Percentiles rank a stretch among this genome's conserved stretches.
Evolutionary conservation across 2,888 invertebrate genomes (phyloP).

Genomic region (Mesorhabditis belari): DNA sequence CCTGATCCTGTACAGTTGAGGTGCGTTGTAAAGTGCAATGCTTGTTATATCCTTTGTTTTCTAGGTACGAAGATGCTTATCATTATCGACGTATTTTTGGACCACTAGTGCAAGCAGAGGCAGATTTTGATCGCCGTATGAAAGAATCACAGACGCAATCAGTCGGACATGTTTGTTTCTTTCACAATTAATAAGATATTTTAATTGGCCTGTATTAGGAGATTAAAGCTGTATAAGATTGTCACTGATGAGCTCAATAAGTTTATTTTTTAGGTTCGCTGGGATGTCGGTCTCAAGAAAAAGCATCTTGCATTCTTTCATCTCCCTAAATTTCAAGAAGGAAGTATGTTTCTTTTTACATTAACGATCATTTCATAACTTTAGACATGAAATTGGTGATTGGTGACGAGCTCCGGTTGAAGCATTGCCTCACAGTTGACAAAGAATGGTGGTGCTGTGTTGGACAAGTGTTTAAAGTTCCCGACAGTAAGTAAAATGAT

Average conservation of each 20-base stretch:
- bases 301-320: slow-evolving; percentile 95
- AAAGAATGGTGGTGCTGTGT: slow-evolving; percentile 76
- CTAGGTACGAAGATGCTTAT: slow-evolving; percentile 86
- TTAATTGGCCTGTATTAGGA: too few species aligned
- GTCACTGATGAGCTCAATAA: too few species aligned
- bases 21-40: slow-evolving; percentile 7
- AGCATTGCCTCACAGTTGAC: slow-evolving; percentile 61
- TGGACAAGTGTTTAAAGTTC: slow-evolving; percentile 81
- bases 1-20: slow-evolving; percentile 76
- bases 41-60: not conserved
- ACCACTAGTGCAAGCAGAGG: slow-evolving; percentile 89
- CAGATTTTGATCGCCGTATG: slow-evolving; percentile 91
- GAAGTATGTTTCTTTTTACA: slow-evolving; percentile 51
- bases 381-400: slow-evolving; percentile 95
- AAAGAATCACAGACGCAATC: slow-evolving; percentile 78
- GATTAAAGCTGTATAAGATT: too few species aligned
- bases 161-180: not conserved
- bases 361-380: slow-evolving; percentile 4
- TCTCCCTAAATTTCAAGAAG: slow-evolving; percentile 88
- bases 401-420: slow-evolving; percentile 85
- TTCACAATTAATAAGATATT: too few species aligned
- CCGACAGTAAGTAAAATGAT: slow-evolving; percentile 57
- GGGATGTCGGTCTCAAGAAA: slow-evolving; percentile 97
- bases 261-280: slow-evolving; percentile 94
- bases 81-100: slow-evolving; percentile 98